Base-by-base conservation (phyloP, 2,113 vertebrate species). In the Gadus chalcogrammus region DNA sequence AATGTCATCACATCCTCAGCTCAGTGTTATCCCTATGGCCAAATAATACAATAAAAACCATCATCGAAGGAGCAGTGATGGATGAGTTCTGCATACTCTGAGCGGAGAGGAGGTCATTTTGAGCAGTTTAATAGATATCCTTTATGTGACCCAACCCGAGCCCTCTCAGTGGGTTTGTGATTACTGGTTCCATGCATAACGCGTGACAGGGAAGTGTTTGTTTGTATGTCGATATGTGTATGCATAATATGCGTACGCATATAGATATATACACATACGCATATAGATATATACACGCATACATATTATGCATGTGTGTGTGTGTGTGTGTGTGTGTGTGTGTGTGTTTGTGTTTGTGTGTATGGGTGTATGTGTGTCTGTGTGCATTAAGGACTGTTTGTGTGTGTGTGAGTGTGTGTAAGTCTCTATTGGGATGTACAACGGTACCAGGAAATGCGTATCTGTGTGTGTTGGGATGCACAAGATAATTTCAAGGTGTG, bases 1-100 rank as follows among this genome's bases (percentile, higher is more conserved):
- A 58, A 58, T 58, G 53, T 11, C 17, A 58, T 7, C 13, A 31
- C 48, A 9, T 61, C 20, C 8, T 55, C 22, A 17, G 56, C 59
- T 60, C 24, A 24, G 28, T 18, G 8, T 16, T 17, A 35, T 20
- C 38, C 24, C 20, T 15, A 13, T 63, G 60, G 53, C 27, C 28
- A 70, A 70, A 2, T 48, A 48, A 48, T 48, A 48, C 8, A 48
- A 48, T 48, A 48, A 48, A 48, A 48, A 48, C 42, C 42, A 56
- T 35, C 52, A 27, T 68, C 61, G 1, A 1, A 24, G 27, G 38
- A 5, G 1, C 3, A n/a, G n/a, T 64, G 75, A 74, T 78, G 28
- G 35, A 77, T 72, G 67, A 67, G 69, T 79, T 80, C 77, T 77
- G 67, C 68, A 78, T 81, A 70, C 64, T 73, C 74, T 78, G 79